Base-by-base conservation (phyloP, 2,797 vertebrate genomes). In the Pelochelys cantorii region DNA sequence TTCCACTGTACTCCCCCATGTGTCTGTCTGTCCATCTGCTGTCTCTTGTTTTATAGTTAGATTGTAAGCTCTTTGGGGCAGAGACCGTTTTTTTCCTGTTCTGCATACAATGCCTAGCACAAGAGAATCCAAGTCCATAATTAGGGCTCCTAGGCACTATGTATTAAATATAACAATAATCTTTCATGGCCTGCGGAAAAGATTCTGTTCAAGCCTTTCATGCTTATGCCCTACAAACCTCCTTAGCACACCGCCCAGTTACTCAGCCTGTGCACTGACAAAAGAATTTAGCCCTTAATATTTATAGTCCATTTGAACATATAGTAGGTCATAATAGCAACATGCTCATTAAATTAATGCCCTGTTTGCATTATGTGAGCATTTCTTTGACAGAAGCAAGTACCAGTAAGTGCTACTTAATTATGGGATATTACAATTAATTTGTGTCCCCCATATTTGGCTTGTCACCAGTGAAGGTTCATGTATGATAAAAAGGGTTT, bases 151-250 rank as follows among this genome's bases (percentile, higher is more conserved):
- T 78, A 71, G 77, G 29, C 53, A 22, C 60, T 81, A 7, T 37
- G 2, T 68, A 22, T 34, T 34, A n/a, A 68, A 68, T 13, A 62
- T 68, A 71, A 48, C n/a, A 68, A 84, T 91, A 57, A 62, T 29
- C 3, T 11, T 82, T 81, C 75, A 88, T 84, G 91, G 75, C 92
- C 82, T 88, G 23, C 92, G 80, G 8, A 83, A 93, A 55, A 53
- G 57, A 75, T n/a, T 27, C 68, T 90, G 92, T 74, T 84, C 90
- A 34, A 20, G 85, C 83, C 75, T 29, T 88, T n/a, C 15, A 2
- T 80, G 37, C 55, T 86, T 87, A 23, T 34, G 2, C 75, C 54
- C n/a, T 83, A 59, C 82, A 75, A 81, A 42, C 17, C 79, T 31
- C 48, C 56, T 68, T 54, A 60, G 59, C 54, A 60, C 81, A 31